phyloP scores from a whole-genome alignment of 2,797 vertebrate species.

The Parotocinclus haroldoi region DNA sequence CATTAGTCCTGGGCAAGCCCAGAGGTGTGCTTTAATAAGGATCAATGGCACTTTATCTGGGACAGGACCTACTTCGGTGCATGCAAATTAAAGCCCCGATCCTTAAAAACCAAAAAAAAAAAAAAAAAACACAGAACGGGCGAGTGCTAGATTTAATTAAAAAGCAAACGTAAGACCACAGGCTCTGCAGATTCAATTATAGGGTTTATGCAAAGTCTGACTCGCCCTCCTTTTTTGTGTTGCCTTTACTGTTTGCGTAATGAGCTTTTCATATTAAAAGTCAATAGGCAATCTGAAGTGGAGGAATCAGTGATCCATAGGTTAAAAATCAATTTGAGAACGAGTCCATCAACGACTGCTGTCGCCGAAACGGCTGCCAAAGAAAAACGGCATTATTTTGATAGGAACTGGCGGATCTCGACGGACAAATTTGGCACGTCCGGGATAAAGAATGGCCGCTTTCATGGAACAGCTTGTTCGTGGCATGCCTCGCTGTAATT shows the following conservation, averaged over 20 bases:
- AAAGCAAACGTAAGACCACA: constrained; percentile 93
- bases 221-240: constrained; percentile 90
- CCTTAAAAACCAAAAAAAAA: too few species aligned
- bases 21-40: constrained; percentile 99
- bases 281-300: constrained; percentile 95
- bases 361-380: constrained; percentile 73
- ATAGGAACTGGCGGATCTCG: constrained; percentile 20
- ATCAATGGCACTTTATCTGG: constrained; percentile 99
- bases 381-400: constrained; percentile 19
- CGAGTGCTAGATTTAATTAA: constrained; percentile 98
- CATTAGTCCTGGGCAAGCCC: constrained; percentile 92
- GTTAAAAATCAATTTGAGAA: constrained; percentile 89
- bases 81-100: constrained; percentile 96
- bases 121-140: constrained; percentile 65
- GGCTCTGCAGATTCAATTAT: constrained; percentile 98
- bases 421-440: constrained; percentile 23
- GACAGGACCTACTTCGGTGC: constrained; percentile 90
- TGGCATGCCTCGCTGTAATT: constrained; percentile 19
- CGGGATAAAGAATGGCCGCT: constrained; percentile 20
- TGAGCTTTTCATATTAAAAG: constrained; percentile 99
- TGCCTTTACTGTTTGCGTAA: constrained; percentile 98
- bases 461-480: constrained; percentile 29
- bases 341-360: constrained; percentile 80
- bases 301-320: constrained; percentile 81
- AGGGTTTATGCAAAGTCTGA: constrained; percentile 99